These are phyloP conservation scores for Idaea biselata DNA, from an alignment of 2,888 invertebrate species.

Conservation along the genomic window DNA sequence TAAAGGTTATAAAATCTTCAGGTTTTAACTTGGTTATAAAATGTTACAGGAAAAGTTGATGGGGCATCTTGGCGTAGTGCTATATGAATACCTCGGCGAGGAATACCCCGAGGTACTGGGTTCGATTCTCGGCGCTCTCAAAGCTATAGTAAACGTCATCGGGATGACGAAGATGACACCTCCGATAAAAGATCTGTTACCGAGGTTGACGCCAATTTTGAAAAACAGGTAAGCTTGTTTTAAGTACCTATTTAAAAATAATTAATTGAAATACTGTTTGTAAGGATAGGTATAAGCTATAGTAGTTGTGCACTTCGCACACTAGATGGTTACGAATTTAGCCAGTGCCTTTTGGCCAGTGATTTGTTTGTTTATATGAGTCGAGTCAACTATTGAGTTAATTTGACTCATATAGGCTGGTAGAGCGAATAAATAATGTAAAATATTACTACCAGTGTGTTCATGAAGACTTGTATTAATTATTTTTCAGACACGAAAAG, in stretches of 20 bases:
- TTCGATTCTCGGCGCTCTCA: slow-evolving; percentile 98
- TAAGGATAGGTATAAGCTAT: no score
- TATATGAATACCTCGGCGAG: slow-evolving; percentile 99
- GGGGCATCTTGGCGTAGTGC: slow-evolving; percentile 99
- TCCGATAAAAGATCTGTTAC: slow-evolving; percentile 98
- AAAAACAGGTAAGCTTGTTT: slow-evolving; percentile 89
- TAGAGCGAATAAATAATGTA: not conserved
- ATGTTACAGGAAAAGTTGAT: slow-evolving; percentile 93
- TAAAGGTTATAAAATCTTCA: not conserved
- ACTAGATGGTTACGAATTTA: no score
- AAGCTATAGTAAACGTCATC: slow-evolving; percentile 99
- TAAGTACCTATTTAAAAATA: no score
- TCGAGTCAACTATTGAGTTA: no score
- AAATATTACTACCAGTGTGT: not conserved
- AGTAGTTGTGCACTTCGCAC: not conserved
- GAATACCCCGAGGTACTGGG: slow-evolving; percentile 99
- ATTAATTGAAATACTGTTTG: no score
- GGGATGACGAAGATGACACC: slow-evolving; percentile 99
- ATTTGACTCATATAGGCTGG: no score
- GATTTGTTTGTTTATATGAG: no score
- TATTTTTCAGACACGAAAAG: slow-evolving; percentile 88
- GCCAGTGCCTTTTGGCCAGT: no score
- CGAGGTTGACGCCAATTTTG: slow-evolving; percentile 97
- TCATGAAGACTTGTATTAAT: not conserved
- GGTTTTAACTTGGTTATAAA: not conserved